Evolutionary conservation across 1,140 invertebrate genomes (phyloP), one percentile per base, ranked within the genome.

Genomic region (Eueides isabella): DNA sequence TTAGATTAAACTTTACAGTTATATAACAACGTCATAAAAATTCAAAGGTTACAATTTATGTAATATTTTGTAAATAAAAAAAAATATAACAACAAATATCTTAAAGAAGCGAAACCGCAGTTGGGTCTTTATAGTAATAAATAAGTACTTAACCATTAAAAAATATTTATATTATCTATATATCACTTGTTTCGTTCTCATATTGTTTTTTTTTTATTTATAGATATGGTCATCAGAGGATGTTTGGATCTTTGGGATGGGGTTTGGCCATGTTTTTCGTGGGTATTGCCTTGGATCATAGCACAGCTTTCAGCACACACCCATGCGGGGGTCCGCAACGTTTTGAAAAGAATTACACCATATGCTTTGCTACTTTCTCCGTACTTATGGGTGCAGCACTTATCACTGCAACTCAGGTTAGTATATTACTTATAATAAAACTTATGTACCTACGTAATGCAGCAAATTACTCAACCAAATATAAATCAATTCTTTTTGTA

Each of bases 181-280:
- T 33, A 33, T 33, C 7, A 33, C 11, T 33, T 1, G 9, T 33
- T 33, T 33, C 9, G 6, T 33, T 33, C 38, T 3, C 38, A 16
- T 41, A 12, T 16, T 1, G 19, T 23, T 11, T 12, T 5, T 38
- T 4, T 9, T 38, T 29, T 33, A 5, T 68, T 48, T 14, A 63
- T 75, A 96, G 96, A 79, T 99, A 99, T 88, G 98, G 98, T 0
- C 97, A 98, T 78, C 98, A 99, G 92, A 95, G 99, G 79, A 99
- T 99, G 98, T 99, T 99, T 87, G 99, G 99, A 0, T 99, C 98
- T 31, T 93, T 99, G 62, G 99, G 99, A 26, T 99, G 98, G 99
- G 99, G 98, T 31, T 92, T 99, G 73, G 97, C 98, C 12, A 99
- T 99, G 99, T 99, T 99, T 90, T 97, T 99, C 86, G 98, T 99